Conservation (phyloP, 2,113 vertebrate genomes). For the Odocoileus hemionus region DNA sequence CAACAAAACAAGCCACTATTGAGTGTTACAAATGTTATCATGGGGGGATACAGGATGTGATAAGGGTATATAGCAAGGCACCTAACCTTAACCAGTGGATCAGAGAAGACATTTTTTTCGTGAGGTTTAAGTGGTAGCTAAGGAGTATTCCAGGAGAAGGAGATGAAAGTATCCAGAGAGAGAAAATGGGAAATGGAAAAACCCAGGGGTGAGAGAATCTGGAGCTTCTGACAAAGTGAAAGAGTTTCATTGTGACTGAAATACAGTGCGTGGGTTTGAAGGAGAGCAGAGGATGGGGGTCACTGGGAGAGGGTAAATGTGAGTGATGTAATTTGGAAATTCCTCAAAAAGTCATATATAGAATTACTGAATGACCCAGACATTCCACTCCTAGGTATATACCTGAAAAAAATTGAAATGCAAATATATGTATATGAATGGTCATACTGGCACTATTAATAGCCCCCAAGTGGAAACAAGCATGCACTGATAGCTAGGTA, state of each 20-base stretch:
- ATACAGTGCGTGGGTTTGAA: neutral
- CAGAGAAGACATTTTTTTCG: neutral
- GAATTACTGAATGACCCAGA: neutral
- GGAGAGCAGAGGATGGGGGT: neutral
- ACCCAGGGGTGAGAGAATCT: neutral
- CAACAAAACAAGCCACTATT: neutral
- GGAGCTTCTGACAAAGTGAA: neutral
- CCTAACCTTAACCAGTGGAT: neutral
- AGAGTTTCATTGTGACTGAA: neutral
- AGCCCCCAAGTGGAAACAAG: neutral
- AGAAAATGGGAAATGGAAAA: neutral
- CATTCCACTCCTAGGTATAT: neutral
- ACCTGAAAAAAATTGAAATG: neutral
- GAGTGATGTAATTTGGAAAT: neutral
- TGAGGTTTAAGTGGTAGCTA: neutral
- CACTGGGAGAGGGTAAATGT: neutral
- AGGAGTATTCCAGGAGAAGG: neutral
- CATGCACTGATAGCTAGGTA: neutral
- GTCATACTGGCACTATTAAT: neutral
- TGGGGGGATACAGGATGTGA: neutral
- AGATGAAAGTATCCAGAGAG: neutral
- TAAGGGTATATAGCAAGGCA: neutral
- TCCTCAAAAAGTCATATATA: neutral
- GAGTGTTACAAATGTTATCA: neutral
- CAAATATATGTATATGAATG: neutral